These are phyloP conservation scores for Drosophila kambysellisi DNA, from an alignment of 2,888 invertebrate genomes.

Conservation along the genomic window DNA sequence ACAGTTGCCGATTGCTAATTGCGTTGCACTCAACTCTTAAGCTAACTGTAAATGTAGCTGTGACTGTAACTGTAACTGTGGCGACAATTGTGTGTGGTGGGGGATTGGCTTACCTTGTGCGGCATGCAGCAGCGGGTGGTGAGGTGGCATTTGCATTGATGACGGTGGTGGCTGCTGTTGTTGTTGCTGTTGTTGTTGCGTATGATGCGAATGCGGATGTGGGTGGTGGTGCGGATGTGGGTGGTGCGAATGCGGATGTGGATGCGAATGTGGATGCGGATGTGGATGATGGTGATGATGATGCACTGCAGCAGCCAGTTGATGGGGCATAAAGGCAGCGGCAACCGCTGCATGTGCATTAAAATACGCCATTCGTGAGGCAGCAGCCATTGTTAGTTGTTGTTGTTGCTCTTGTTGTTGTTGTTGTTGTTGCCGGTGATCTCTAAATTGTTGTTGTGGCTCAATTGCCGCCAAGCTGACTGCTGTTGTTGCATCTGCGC, in stretches of 20 bases:
- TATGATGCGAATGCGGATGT: slow-evolving; percentile 46
- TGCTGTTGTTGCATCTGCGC: slow-evolving; percentile 22
- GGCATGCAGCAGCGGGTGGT: slow-evolving; percentile 84
- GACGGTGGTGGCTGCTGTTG: slow-evolving; percentile 34
- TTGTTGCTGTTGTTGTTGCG: slow-evolving; percentile 45
- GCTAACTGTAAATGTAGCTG: slow-evolving; percentile 46
- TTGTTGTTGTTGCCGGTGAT: slow-evolving; percentile 65
- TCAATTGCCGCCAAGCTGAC: slow-evolving; percentile 27
- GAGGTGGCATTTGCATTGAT: slow-evolving; percentile 53
- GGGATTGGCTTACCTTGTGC: slow-evolving; percentile 83
- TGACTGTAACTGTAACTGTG: slow-evolving; percentile 25
- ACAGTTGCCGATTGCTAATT: slow-evolving; percentile 75
- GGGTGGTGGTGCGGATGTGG: slow-evolving; percentile 52
- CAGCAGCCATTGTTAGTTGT: slow-evolving; percentile 86
- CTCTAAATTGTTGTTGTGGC: slow-evolving; percentile 59
- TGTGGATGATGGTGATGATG: slow-evolving; percentile 66
- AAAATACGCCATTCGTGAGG: slow-evolving; percentile 94
- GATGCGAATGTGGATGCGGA: slow-evolving; percentile 29
- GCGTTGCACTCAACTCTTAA: slow-evolving; percentile 49
- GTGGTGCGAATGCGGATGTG: slow-evolving; percentile 53
- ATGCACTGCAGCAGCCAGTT: slow-evolving; percentile 86
- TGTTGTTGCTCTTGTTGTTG: slow-evolving; percentile 64
- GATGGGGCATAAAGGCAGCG: slow-evolving; percentile 93
- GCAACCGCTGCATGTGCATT: slow-evolving; percentile 97
- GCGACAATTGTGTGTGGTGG: slow-evolving; percentile 9